These are phyloP conservation scores for Elephantulus edwardii DNA, from an alignment of 2,113 vertebrate genomes.

Conservation along the genomic window DNA sequence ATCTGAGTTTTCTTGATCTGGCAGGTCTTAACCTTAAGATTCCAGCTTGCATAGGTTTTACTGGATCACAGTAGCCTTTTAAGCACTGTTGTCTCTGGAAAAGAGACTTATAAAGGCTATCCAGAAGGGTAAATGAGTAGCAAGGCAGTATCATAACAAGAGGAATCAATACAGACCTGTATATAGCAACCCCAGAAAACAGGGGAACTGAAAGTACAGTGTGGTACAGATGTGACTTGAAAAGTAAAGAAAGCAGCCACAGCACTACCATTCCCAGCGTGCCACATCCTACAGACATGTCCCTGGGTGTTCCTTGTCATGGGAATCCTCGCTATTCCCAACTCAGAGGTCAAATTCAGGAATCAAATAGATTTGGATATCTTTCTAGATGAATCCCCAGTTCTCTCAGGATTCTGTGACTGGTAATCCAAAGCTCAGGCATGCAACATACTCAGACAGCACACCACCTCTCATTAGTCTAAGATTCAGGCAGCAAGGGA, in stretches of 20 bases:
- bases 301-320: fast-evolving
- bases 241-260: not conserved
- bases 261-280: fast-evolving
- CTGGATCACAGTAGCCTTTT: not conserved
- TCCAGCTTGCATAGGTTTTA: not conserved
- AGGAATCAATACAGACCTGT: too few relatives aligned
- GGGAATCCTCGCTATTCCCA: not conserved
- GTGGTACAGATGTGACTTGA: not conserved
- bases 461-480: fast-evolving
- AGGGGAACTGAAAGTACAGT: fast-evolving
- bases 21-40: not conserved
- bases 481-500: not conserved
- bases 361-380: too few relatives aligned
- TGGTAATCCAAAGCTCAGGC: not conserved
- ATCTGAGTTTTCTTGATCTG: not conserved
- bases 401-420: not conserved
- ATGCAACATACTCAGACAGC: not conserved
- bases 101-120: not conserved
- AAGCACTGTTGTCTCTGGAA: not conserved
- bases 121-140: too few relatives aligned
- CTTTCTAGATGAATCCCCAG: not conserved
- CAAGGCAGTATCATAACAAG: too few relatives aligned
- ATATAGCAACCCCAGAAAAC: not conserved
- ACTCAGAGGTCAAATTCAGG: not conserved
- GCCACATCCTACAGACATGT: fast-evolving